phyloP scores from a whole-genome alignment of 1,140 invertebrate species.

The Liolophura sinensis region DNA sequence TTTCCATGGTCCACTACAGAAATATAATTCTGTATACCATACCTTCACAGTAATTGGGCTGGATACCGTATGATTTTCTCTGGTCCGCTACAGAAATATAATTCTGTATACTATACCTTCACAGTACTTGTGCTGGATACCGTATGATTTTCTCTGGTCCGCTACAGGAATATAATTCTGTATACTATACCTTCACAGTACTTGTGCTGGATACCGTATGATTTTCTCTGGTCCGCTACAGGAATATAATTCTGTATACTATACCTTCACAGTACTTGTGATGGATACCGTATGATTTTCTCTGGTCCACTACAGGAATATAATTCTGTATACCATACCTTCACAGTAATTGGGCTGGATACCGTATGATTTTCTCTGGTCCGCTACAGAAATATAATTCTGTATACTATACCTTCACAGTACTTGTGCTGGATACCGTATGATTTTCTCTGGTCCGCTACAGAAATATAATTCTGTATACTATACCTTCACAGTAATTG shows the following conservation, averaged over 20 bases:
- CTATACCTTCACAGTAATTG: conserved; percentile 71
- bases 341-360: no score
- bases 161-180: no score
- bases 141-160: conserved; percentile 53
- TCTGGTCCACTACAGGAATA: no score
- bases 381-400: no score
- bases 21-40: conserved; percentile 50
- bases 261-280: neutral
- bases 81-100: no score
- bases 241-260: conserved; percentile 63
- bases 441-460: no score
- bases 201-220: conserved; percentile 76
- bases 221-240: conserved; percentile 85
- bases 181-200: conserved; percentile 68
- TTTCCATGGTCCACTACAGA: conserved; percentile 86
- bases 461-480: neutral
- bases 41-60: neutral
- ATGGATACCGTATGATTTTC: no score
- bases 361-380: no score
- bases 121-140: conserved; percentile 75
- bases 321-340: no score
- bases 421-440: no score
- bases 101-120: conserved; percentile 59
- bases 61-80: neutral
- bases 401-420: no score